A percentile compares a stretch with the other conserved stretches of the same genome.
phyloP scores from a whole-genome alignment of 2,113 vertebrate species.

The Perccottus glenii region DNA sequence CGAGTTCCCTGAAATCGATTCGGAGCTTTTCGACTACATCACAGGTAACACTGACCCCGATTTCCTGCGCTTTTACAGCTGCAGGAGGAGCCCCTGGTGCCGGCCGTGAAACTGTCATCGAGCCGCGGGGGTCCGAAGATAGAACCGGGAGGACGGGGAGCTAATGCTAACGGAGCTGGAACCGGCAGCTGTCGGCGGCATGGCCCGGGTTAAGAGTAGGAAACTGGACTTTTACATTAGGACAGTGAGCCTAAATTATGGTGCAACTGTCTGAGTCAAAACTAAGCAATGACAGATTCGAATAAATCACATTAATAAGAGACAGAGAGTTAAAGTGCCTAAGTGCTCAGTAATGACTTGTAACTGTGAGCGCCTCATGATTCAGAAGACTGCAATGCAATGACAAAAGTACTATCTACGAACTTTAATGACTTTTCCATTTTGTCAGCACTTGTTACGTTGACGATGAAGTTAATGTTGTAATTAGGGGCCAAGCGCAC shows the following conservation, averaged over 20 bases:
- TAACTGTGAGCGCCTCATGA: neutral
- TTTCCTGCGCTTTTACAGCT: neutral
- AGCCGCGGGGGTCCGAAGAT: neutral
- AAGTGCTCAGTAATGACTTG: neutral
- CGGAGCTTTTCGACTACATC: constrained; percentile 92
- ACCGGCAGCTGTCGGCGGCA: constrained; percentile 8
- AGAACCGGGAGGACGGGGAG: neutral
- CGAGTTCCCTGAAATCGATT: constrained; percentile 95
- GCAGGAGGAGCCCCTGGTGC: neutral
- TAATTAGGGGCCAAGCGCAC: no score
- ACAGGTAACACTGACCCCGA: constrained; percentile 79
- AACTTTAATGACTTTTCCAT: neutral
- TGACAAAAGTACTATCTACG: neutral
- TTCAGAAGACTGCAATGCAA: neutral
- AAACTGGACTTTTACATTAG: no score
- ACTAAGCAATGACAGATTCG: no score
- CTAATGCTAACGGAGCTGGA: constrained; percentile 1
- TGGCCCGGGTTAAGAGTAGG: neutral
- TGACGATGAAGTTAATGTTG: no score
- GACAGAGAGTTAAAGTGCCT: neutral
- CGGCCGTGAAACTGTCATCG: neutral
- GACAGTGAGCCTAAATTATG: no score
- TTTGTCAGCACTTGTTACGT: no score
- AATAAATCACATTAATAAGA: neutral
- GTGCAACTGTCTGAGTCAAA: no score